phyloP scores from a whole-genome alignment of 2,888 invertebrate species.

The Drosophila atripex region DNA sequence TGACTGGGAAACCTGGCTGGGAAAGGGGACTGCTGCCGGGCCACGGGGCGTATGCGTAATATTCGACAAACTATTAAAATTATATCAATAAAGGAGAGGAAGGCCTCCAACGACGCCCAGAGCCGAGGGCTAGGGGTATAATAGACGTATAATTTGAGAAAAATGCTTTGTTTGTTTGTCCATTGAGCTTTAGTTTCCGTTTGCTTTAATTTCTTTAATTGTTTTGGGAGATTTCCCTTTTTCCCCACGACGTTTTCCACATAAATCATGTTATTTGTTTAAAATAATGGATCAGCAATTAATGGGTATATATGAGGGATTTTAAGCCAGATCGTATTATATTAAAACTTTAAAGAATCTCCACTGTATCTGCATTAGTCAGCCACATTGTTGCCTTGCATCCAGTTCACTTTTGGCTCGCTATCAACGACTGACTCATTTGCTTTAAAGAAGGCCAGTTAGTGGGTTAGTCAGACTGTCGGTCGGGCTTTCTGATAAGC shows the following conservation, averaged over 20 bases:
- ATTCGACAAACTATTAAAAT: constrained; percentile 24
- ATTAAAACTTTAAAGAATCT: background rate
- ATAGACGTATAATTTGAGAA: constrained; percentile 15
- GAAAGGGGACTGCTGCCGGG: constrained; percentile 20
- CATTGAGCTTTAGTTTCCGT: constrained; percentile 12
- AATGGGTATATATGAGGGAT: background rate
- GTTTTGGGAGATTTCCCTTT: constrained; percentile 4
- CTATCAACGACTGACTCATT: constrained; percentile 32
- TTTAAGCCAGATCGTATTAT: too few relatives aligned
- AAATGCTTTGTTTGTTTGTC: constrained; percentile 21
- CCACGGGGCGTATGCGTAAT: constrained; percentile 39
- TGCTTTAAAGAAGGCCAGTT: constrained; percentile 24
- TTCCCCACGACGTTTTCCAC: background rate
- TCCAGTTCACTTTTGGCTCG: constrained; percentile 9
- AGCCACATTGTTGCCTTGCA: constrained; percentile 12
- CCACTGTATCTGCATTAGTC: constrained; percentile 20
- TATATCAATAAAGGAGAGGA: constrained; percentile 36
- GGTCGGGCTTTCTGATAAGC: constrained; percentile 29
- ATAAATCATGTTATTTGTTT: constrained; percentile 1
- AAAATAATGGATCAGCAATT: background rate
- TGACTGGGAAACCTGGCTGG: constrained; percentile 23
- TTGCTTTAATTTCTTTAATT: constrained; percentile 13
- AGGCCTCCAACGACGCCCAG: constrained; percentile 10
- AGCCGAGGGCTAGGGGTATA: background rate
- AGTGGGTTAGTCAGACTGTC: constrained; percentile 38